phyloP scores from a whole-genome alignment of 2,888 invertebrate genomes.

The Glaucopsyche alexis region DNA sequence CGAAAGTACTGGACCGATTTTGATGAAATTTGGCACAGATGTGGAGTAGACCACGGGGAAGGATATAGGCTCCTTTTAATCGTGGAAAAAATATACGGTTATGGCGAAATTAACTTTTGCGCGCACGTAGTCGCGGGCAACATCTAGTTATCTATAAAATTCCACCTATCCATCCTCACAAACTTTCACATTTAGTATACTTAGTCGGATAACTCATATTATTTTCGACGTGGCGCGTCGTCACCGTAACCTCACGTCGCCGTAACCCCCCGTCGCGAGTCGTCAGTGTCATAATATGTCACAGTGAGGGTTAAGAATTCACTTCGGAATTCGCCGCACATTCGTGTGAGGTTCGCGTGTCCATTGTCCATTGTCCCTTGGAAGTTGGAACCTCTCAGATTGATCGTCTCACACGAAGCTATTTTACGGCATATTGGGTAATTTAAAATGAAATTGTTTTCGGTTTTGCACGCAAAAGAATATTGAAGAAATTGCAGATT shows the following conservation, averaged over 20 bases:
- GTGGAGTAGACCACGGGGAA: too few species aligned
- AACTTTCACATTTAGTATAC: too few species aligned
- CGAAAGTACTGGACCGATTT: too few species aligned
- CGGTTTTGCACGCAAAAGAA: neutral
- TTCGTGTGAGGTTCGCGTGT: constrained; percentile 24
- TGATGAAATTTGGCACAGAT: too few species aligned
- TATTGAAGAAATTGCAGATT: neutral
- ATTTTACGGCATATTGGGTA: constrained; percentile 11
- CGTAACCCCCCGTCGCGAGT: neutral
- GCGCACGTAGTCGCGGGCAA: too few species aligned
- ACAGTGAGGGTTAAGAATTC: constrained; percentile 11
- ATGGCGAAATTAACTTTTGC: too few species aligned
- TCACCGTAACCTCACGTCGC: too few species aligned
- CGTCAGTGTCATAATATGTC: constrained; percentile 15
- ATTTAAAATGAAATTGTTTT: neutral
- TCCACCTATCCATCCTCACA: too few species aligned
- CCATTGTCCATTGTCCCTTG: constrained; percentile 21
- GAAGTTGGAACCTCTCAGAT: constrained; percentile 13
- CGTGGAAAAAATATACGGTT: too few species aligned
- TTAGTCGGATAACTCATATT: too few species aligned
- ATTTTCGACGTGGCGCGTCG: neutral
- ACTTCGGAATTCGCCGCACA: neutral
- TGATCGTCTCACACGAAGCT: constrained; percentile 9
- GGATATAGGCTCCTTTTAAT: too few species aligned
- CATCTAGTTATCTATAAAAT: too few species aligned